Evolutionary conservation across 2,113 vertebrate species (phyloP).

Genomic region (Geococcyx californianus): DNA sequence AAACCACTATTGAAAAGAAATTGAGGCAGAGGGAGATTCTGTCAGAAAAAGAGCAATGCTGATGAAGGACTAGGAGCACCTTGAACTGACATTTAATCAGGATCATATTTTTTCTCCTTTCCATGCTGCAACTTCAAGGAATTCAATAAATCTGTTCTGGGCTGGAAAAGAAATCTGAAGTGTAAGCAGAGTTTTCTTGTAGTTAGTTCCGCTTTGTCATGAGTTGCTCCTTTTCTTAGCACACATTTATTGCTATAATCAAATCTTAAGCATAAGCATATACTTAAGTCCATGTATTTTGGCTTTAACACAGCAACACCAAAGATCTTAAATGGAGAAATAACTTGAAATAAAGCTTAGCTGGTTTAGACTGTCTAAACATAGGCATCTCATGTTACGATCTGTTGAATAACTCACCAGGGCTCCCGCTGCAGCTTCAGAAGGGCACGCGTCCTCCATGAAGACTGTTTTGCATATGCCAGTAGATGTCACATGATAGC

Average conservation of each 20-base stretch:
- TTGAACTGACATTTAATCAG: not conserved
- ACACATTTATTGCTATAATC: not conserved
- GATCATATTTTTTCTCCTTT: not conserved
- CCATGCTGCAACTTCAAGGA: not conserved
- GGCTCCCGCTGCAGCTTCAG: not conserved
- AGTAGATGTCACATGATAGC: not conserved
- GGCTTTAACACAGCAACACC: not conserved
- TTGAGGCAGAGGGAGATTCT: not conserved
- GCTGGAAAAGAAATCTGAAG: not conserved
- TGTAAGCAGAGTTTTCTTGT: not conserved
- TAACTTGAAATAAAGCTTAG: not conserved
- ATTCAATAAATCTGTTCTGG: not conserved
- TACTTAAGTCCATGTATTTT: not conserved
- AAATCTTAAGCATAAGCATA: not conserved
- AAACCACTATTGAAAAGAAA: conserved; percentile 17
- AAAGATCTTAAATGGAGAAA: not conserved
- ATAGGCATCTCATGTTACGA: not conserved
- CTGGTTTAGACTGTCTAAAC: not conserved
- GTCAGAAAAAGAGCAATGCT: not conserved
- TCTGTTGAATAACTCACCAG: not conserved
- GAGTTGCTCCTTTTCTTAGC: not conserved
- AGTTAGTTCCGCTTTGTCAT: not conserved
- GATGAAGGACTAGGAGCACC: not conserved
- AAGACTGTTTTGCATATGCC: not conserved
- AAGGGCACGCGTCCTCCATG: not conserved